Evolutionary conservation across 1,140 invertebrate genomes (phyloP), one percentile per base, ranked within the genome.

Genomic region (Drosophila athabasca): DNA sequence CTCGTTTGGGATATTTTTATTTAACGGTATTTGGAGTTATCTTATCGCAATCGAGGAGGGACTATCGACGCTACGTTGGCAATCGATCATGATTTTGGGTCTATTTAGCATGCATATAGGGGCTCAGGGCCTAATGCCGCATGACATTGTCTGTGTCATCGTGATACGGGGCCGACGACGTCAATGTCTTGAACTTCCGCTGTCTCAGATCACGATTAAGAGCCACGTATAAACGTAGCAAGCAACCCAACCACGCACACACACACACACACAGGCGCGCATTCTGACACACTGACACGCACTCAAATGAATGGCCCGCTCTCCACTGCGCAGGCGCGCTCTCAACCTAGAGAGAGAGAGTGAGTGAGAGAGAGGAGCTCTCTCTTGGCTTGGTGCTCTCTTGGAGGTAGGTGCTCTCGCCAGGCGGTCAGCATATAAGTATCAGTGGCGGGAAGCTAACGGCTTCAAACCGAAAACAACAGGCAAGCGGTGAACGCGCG

Each of bases 261-360:
- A 73, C 41, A 69, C 61, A 54, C 65, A 73, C 70, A 67, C 64
- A 74, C 26, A 17, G 50, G 1, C 50, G 55, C 15, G 44, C 19
- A 52, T 13, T 39, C 35, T 39, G 35, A 39, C 11, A 39, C 35
- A 39, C 35, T 39, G 35, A 39, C 35, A 39, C 35, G 35, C 35
- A 39, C 35, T 39, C 35, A 49, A 77, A 66, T 77, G 75, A 77
- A 72, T 77, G 75, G 75, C 75, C 59, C 41, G 62, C 45, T 41
- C 72, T 50, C 45, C 62, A 85, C 64, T 73, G 80, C 80, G 80
- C 64, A 79, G 58, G 76, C 80, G 80, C 67, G 26, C 60, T 78
- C 75, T 57, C 62, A 61, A 19, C 44, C 15, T 44, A 15, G 6
- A 11, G 44, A 53, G 74, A 65, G 75, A 19, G 52, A 15, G 29